phyloP scores from a whole-genome alignment of 2,113 vertebrate species.

The Hymenochirus boettgeri region DNA sequence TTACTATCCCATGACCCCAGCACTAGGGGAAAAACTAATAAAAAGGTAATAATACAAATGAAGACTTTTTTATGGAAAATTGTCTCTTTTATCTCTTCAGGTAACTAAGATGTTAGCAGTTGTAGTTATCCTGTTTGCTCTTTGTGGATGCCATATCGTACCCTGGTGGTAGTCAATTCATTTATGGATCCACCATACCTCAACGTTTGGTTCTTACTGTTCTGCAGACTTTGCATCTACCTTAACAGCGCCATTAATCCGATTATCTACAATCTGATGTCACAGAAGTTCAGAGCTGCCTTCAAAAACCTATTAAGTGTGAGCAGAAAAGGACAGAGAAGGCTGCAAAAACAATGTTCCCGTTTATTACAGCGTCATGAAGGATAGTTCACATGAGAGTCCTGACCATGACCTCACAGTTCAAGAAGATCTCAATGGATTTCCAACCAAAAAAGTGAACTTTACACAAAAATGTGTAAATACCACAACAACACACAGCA shows the following conservation, averaged over 20 bases:
- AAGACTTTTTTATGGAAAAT: too few species aligned
- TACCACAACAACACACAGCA: slow-evolving; percentile 32
- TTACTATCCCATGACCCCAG: too few species aligned
- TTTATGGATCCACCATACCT: slow-evolving; percentile 73
- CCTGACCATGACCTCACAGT: slow-evolving; percentile 51
- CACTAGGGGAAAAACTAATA: too few species aligned
- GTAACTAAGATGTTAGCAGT: slow-evolving; percentile 83
- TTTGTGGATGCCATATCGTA: slow-evolving; percentile 82
- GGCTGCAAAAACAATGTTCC: slow-evolving; percentile 39
- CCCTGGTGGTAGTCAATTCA: slow-evolving; percentile 80
- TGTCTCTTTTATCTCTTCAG: slow-evolving; percentile 52
- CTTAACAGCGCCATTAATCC: slow-evolving; percentile 80
- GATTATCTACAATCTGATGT: slow-evolving; percentile 81
- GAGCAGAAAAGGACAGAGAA: slow-evolving; percentile 47
- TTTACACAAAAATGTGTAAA: slow-evolving; percentile 44
- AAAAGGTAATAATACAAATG: too few species aligned
- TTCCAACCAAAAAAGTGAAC: slow-evolving; percentile 42
- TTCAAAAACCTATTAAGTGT: slow-evolving; percentile 70
- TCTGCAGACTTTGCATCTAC: slow-evolving; percentile 79
- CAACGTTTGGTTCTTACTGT: slow-evolving; percentile 77
- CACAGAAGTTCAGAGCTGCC: slow-evolving; percentile 74
- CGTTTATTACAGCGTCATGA: slow-evolving; percentile 63
- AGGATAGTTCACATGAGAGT: slow-evolving; percentile 62
- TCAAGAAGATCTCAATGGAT: slow-evolving; percentile 58
- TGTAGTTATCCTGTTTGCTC: slow-evolving; percentile 73